Evolutionary conservation across 2,113 vertebrate genomes (phyloP), one percentile per base, ranked within the genome.

Genomic region (Indri indri): DNA sequence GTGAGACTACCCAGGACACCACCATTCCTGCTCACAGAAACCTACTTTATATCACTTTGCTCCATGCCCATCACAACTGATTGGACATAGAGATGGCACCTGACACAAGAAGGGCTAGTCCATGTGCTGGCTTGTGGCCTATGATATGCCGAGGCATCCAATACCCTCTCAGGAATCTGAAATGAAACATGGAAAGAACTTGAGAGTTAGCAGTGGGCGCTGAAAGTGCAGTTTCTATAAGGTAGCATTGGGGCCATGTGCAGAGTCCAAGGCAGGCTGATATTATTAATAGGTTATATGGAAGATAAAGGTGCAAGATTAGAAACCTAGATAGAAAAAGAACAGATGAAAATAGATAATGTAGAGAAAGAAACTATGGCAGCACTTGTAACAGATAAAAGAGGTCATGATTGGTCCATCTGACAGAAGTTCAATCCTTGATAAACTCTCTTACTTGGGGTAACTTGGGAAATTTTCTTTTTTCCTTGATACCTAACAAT

Each of bases 191-290:
- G 32, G 16, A n/a, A 14, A 71, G 63, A 83, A 45, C 45, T 6
- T 2, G 20, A 17, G 16, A n/a, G 18, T n/a, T 61, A 37, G 25
- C 13, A 40, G 54, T 20, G 57, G 65, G 45, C 0, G 2, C 16
- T 18, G 9, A 70, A 37, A 10, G 2, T 14, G 45, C 37, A 32
- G 5, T 23, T 18, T 52, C 63, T 34, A 0, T 7, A 76, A 83
- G 18, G 14, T 1, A 40, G 27, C 20, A 3, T 42, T 27, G 11
- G 25, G 25, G 32, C 27, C 7, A 8, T 10, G 22, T 0, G 17
- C 65, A 73, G n/a, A 25, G 16, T 3, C 27, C 37, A 34, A 30
- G 4, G 32, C 3, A 76, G n/a, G 13, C 52, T 71, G 27, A 54
- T 34, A 0, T 57, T 54, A 54, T 54, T 54, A 54, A 54, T 71